Evolutionary conservation across 2,888 invertebrate genomes (phyloP).

Genomic region (Venusia cambrica): DNA sequence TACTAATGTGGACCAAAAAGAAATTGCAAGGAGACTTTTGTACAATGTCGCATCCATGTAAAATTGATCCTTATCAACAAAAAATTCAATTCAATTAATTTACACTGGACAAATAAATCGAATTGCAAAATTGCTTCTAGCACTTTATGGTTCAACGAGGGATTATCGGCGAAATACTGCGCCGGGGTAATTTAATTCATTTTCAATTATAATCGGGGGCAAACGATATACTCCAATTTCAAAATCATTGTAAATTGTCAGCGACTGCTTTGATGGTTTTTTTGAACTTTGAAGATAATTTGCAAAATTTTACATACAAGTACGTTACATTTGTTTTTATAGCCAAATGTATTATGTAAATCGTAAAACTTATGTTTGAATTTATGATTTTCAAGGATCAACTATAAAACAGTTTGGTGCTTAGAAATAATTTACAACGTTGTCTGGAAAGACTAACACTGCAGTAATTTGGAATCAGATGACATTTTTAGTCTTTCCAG

Average conservation of each 20-base stretch:
- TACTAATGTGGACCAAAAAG: constrained; percentile 55
- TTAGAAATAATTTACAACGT: no score
- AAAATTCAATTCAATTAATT: no score
- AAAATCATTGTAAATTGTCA: constrained; percentile 26
- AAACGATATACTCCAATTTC: constrained; percentile 41
- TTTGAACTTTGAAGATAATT: no score
- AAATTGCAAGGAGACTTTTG: constrained; percentile 49
- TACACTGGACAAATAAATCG: constrained; percentile 60
- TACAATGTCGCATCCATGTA: constrained; percentile 46
- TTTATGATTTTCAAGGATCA: no score
- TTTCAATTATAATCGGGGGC: constrained; percentile 49
- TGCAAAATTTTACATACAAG: no score
- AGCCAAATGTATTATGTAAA: no score
- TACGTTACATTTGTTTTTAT: no score
- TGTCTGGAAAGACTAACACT: no score
- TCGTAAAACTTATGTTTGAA: no score
- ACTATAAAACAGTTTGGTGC: no score
- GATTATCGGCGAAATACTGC: constrained; percentile 50
- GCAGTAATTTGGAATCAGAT: no score
- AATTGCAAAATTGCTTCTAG: constrained; percentile 47
- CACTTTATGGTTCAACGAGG: constrained; percentile 51
- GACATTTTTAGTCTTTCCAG: no score
- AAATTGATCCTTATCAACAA: constrained; percentile 53
- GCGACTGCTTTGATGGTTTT: constrained; percentile 7
- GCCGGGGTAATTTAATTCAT: constrained; percentile 49